Evolutionary conservation across 2,888 invertebrate genomes (phyloP), one percentile per base, ranked within the genome.

Genomic region (Stenotaenia linearis): DNA sequence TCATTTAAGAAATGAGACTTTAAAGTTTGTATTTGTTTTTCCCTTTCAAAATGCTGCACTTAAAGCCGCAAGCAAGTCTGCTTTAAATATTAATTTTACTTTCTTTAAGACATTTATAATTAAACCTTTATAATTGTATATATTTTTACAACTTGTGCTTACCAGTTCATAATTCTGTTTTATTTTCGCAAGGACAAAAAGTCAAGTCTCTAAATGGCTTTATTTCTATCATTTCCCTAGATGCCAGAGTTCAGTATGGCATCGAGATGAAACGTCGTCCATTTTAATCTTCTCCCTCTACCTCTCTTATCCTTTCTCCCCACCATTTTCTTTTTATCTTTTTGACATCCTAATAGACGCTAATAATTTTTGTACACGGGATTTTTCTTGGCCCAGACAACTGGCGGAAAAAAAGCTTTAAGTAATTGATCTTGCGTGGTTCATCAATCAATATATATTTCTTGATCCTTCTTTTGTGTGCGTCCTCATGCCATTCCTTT

Each of bases 381-480:
- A 12, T n/a, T 45, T 45, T 45, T 45, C 45, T 45, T 12, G 4
- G 45, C 18, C 45, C 3, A 18, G 45, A 45, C 45, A 28, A 10
- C 12, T 25, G 69, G 23, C 23, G 28, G 10, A 25, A 28, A 69
- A 69, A 69, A 69, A 28, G 10, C 28, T 1, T 2, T 12, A 69
- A 69, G 28, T 69, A 69, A 69, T 69, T 69, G 69, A 69, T 69
- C 69, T 69, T 69, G 28, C 69, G 69, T 69, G 69, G 12, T 69
- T 69, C 69, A 69, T 69, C 69, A 69, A 69, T 69, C 69, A 69
- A 69, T 50, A 50, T 69, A 28, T 69, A 69, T 69, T 69, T 28
- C 28, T 69, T 69, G 69, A 69, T 28, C 28, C 25, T 28, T 25
- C 25, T 69, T 12, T n/a, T 18, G 2, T 69, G 25, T 28, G 9